Evolutionary conservation across 2,113 vertebrate species (phyloP).

Genomic region (Lonchura striata): DNA sequence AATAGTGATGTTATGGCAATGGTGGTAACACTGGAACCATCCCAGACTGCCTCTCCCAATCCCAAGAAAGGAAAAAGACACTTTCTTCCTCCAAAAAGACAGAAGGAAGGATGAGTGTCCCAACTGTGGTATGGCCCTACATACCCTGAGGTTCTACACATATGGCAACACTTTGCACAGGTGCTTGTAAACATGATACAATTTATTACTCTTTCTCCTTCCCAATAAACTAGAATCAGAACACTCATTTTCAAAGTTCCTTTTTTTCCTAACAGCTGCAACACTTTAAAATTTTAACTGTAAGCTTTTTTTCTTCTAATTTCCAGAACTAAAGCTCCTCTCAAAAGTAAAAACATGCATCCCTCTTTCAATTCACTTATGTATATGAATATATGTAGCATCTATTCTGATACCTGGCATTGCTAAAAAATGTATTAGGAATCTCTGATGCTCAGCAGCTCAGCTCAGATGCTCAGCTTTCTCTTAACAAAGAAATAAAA

Average conservation of each 20-base stretch:
- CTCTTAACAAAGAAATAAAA: not conserved
- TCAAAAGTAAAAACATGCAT: not conserved
- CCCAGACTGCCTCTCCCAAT: not conserved
- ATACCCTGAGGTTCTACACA: not conserved
- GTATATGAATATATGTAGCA: not conserved
- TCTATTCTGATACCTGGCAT: not conserved
- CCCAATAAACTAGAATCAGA: conserved; percentile 9
- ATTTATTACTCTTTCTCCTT: not conserved
- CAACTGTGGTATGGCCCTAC: accelerated
- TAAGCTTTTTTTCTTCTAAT: not conserved
- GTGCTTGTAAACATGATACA: conserved; percentile 1
- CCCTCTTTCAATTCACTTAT: not conserved
- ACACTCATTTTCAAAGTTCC: not conserved
- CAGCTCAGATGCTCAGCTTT: too few relatives aligned
- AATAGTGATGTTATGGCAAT: not conserved
- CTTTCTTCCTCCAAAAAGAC: not conserved
- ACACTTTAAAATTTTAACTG: not conserved
- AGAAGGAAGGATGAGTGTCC: not conserved
- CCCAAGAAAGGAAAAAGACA: not conserved
- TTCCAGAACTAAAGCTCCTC: not conserved
- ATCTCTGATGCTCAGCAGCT: not conserved
- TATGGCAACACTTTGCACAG: conserved; percentile 9
- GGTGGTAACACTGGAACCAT: not conserved
- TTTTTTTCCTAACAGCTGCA: not conserved
- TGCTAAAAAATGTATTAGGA: not conserved